phyloP scores from a whole-genome alignment of 2,797 vertebrate genomes.

The Fundulus diaphanus region DNA sequence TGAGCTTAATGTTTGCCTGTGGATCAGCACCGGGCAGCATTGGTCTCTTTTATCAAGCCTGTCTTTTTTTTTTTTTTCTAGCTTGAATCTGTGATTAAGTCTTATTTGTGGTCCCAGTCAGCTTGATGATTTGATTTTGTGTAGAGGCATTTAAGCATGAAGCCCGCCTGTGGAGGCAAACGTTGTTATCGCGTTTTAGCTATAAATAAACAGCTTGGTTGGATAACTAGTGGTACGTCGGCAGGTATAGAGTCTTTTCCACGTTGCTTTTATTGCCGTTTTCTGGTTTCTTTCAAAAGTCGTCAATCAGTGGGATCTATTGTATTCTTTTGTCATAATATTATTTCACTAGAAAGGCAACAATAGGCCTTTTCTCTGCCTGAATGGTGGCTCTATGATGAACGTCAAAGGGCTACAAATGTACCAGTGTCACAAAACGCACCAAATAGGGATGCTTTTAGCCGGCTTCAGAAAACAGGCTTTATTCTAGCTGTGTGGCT shows the following conservation, averaged over 20 bases:
- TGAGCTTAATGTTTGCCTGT: conserved; percentile 39
- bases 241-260: not conserved
- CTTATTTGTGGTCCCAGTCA: not conserved
- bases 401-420: conserved; percentile 49
- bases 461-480: conserved; percentile 17
- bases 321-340: conserved; percentile 55
- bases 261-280: not conserved
- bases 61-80: not conserved
- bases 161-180: not conserved
- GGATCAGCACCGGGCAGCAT: conserved; percentile 23
- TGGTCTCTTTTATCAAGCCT: not conserved
- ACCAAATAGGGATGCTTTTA: conserved; percentile 39
- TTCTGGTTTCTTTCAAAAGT: conserved; percentile 10
- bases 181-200: not conserved
- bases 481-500: conserved; percentile 14
- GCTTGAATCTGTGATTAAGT: not conserved
- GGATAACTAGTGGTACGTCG: not conserved
- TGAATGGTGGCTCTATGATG: conserved; percentile 67
- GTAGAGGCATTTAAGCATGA: not conserved
- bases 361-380: conserved; percentile 61
- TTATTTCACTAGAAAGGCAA: conserved; percentile 58
- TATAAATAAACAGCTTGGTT: conserved; percentile 7
- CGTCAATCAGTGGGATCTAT: conserved; percentile 28
- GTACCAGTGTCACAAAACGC: conserved; percentile 58
- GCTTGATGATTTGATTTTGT: not conserved